Evolutionary conservation across 2,113 vertebrate species (phyloP), one percentile per base, ranked within the genome.

Genomic region (Pheucticus melanocephalus): DNA sequence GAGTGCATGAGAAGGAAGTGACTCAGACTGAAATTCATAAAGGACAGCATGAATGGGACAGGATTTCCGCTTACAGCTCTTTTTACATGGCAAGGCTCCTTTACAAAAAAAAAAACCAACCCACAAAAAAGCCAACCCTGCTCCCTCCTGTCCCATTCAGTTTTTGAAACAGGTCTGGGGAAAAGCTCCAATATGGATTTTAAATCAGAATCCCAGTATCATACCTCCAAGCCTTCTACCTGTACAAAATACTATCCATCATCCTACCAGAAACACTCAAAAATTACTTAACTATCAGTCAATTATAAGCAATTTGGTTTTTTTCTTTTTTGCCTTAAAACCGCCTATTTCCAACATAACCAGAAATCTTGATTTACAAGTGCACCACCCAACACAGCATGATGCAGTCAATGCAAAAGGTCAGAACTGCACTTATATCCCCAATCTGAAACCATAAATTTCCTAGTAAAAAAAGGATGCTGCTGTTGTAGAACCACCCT

Each of bases 1-100:
- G 86, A 93, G 82, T 21, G 30, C 90, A 83, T 1, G 72, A 86
- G 72, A 88, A 97, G 96, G 95, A 96, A 97, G 93, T 96, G 95
- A 96, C 88, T 96, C 95, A 97, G 94, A 95, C 94, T 64, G 68
- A 90, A 96, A 95, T 82, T 60, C 94, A 95, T 77, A 86, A 93
- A 95, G 88, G 92, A 96, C 95, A 92, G 82, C 80, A 90, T 94
- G 94, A 97, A 96, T 94, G 93, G 94, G 76, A 95, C 90, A 94
- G 93, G 96, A 97, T 96, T 97, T 97, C 95, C 94, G 15, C 88
- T 86, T 64, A 76, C 77, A 82, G 94, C 65, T 92, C 88, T 56
- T 90, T 96, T 65, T 88, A 88, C 86, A 65, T 92, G 86, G 95
- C n/a, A 7, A 88, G 44, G 40, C 44, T 88, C 40, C 60, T 86